Base-by-base conservation (phyloP, 2,797 vertebrate species). In the Sylvilagus floridanus region DNA sequence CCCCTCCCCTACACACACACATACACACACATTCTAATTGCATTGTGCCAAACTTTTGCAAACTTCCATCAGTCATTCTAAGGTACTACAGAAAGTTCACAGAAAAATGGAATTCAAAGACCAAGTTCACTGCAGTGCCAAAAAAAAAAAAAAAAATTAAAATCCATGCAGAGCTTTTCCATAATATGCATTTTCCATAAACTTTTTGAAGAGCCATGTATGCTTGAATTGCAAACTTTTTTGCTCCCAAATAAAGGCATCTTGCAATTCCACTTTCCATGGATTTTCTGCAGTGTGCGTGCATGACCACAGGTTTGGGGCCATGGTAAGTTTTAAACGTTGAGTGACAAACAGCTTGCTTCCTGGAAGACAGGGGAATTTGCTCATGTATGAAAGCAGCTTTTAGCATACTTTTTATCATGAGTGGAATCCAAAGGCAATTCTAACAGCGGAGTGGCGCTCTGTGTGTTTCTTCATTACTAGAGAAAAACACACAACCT, bases 351-450 rank as follows among this genome's bases (percentile, higher is more conserved):
- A 77, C 10, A 84, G 12, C 24, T 79, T 54, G 8, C 54, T 77
- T 83, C 35, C 73, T 28, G n/a, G 83, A 84, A 83, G 89, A 89
- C 37, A 11, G 8, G 57, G 37, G 81, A 57, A 57, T 57, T 78
- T 19, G 71, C 47, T 88, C 69, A 7, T 4, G 2, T 77, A 62
- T 10, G 54, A 88, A 84, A 85, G 65, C 7, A 35, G 77, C 63
- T 78, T 71, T 21, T 37, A 28, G 22, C 72, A 76, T 66, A 21
- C 16, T 76, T 69, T 96, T 88, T 73, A 72, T 84, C 37, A 30
- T 84, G 93, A 93, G 50, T 81, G 47, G 75, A 91, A 89, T 87
- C 91, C 72, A 93, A 86, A 85, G 50, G 57, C 73, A 84, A 91
- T 86, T 96, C 92, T 79, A 90, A 83, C 54, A 85, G 68, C 28